Base-by-base conservation (phyloP, 53 echinoderm and acorn worm genomes). In the Actinopyga echinites region DNA sequence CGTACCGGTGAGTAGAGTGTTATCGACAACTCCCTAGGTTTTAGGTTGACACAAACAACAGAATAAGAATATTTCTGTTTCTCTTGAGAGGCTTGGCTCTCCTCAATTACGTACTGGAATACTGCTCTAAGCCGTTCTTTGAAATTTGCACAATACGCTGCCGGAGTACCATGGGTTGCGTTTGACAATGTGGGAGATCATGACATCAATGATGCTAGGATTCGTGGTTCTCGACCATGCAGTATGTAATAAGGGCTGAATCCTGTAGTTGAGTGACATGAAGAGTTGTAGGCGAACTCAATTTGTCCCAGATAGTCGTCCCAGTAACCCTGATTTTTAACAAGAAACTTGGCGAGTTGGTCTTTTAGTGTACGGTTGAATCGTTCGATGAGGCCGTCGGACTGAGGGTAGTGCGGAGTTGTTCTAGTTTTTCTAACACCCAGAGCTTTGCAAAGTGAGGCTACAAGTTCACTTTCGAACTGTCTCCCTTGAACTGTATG, bases 401-500 rank as follows among this genome's bases (percentile, higher is more conserved):
- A 83, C 28, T 83, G 83, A 0, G 83, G 88, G 45, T 82, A 75
- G 15, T 88, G 83, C 0, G 83, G 83, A 8, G 88, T 64, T 0
- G 89, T 88, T n/a, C 89, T 35, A 1, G 89, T 84, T 11, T 88
- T 84, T 0, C 6, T 28, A 10, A 88, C 44, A 0, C 79, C 84
- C 0, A 83, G 12, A 4, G 37, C 1, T 21, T 3, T 19, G 29
- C 89, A 84, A 1, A 88, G 26, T 8, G 0, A 8, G 5, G 36
- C 1, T 20, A 84, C n/a, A 1, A 88, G 11, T 0, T 83, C 63
- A 0, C 83, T 32, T 42, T 88, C 84, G 33, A 88, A 84, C 31
- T 88, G 89, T 0, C 84, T 56, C 2, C 84, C 84, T 37, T 89
- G 89, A 58, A 84, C 89, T 2, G 77, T 83, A 29, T 88, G 88